Evolutionary conservation across 2,113 vertebrate species (phyloP), one percentile per base, ranked within the genome.

Genomic region (Peromyscus polionotus): DNA sequence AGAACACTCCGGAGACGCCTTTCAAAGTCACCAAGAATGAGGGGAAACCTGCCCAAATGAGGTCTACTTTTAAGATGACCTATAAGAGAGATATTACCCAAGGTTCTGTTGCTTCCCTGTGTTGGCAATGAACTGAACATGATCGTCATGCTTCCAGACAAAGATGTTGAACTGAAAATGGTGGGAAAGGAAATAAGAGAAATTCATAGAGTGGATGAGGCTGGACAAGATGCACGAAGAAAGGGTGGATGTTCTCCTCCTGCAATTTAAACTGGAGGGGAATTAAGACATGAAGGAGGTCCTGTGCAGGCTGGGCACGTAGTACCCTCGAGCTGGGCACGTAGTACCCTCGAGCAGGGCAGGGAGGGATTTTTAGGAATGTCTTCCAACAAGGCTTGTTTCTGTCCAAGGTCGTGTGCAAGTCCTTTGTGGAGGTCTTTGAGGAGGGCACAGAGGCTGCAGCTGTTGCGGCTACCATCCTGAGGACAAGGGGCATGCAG

Each of bases 391-490:
- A 97, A 0, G 97, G 99, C 90, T 98, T 99, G 95, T 76, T 96
- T 16, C 96, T 99, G 51, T 99, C 99, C 26, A 97, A 99, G 63
- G 45, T 48, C 0, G 16, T 99, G 79, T 99, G 99, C 98, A 99
- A 99, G 97, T 97, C 99, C 51, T 99, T 99, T 24, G 99, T 99
- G 91, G 99, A 99, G 83, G 99, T 99, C 72, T 99, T 99, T 0
- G 99, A 99, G 97, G 99, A 99, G 97, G 99, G 99, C 89, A 99
- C 99, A 0, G 99, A 99, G 97, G 99, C 99, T 0, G 99, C 99
- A 0, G 99, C 99, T 0, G 99, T 99, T 0, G 98, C 59, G 0
- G 99, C 99, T 0, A 98, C 59, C 0, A 0, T 99, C 57, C 92
- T 99, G 96, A 91, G 95, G 85, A 0, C 98, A 31, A 97, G 99